phyloP scores from a whole-genome alignment of 2,113 vertebrate species.

The Lathamus discolor region DNA sequence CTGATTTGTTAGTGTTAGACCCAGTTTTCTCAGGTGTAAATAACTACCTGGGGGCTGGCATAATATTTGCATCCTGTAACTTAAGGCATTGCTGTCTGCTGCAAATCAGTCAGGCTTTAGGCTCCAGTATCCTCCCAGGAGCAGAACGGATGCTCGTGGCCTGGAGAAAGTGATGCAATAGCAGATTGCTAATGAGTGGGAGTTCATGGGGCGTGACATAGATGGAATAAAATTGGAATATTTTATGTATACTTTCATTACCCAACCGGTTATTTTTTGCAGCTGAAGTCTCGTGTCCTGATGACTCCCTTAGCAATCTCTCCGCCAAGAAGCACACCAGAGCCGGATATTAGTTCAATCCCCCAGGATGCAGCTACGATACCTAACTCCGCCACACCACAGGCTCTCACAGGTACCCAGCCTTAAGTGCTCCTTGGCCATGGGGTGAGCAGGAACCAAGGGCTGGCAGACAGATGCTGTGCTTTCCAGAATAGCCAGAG shows the following conservation, averaged over 20 bases:
- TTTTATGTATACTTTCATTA: conserved; percentile 10
- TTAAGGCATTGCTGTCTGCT: background rate
- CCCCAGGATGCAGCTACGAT: conserved; percentile 92
- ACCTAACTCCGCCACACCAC: conserved; percentile 83
- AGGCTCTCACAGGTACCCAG: conserved; percentile 87
- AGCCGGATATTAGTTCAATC: conserved; percentile 91
- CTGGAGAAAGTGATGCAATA: background rate
- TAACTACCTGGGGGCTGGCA: conserved; percentile 35
- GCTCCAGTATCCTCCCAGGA: background rate
- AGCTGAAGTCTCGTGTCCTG: conserved; percentile 91
- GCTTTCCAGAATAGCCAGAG: background rate
- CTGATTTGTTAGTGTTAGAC: conserved; percentile 47
- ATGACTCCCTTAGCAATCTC: conserved; percentile 89
- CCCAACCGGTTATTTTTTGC: conserved; percentile 54
- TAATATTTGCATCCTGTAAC: conserved; percentile 47
- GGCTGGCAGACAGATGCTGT: background rate
- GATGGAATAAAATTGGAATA: background rate
- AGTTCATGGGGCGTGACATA: background rate
- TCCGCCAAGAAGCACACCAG: conserved; percentile 87
- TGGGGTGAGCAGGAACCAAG: background rate
- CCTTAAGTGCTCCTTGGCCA: background rate
- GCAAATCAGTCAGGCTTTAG: conserved; percentile 31
- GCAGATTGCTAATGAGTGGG: conserved; percentile 24
- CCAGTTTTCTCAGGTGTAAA: conserved; percentile 61
- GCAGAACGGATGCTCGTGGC: background rate